Evolutionary conservation across 2,888 invertebrate species (phyloP).

Genomic region (Mechanitis messenoides): DNA sequence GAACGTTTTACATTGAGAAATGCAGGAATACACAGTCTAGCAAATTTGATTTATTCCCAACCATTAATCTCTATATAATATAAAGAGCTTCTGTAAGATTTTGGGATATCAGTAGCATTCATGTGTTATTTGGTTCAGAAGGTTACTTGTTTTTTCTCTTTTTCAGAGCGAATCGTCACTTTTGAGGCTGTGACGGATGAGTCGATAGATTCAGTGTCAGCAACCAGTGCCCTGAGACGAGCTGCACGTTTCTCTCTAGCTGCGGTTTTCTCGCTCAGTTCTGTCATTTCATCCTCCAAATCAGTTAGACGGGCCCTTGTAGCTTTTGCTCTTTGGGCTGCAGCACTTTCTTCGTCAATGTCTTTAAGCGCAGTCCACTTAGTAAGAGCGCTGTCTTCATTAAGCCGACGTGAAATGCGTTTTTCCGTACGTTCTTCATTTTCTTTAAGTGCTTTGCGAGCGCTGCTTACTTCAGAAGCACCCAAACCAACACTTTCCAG

Average conservation of each 20-base stretch:
- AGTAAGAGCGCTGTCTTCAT: constrained; percentile 67
- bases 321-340: constrained; percentile 79
- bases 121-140: constrained; percentile 48
- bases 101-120: constrained; percentile 37
- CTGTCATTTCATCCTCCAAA: constrained; percentile 85
- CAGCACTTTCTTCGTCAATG: constrained; percentile 73
- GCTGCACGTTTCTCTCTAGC: constrained; percentile 84
- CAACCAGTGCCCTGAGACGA: constrained; percentile 81
- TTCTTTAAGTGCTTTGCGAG: constrained; percentile 65
- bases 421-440: constrained; percentile 71
- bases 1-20: constrained; percentile 55
- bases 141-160: constrained; percentile 71
- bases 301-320: constrained; percentile 82
- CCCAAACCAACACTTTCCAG: constrained; percentile 80
- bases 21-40: constrained; percentile 58
- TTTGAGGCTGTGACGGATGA: constrained; percentile 53
- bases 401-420: constrained; percentile 63
- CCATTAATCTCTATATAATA: constrained; percentile 24
- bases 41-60: constrained; percentile 53
- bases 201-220: constrained; percentile 72
- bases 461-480: constrained; percentile 69
- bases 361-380: constrained; percentile 80
- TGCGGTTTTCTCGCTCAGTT: constrained; percentile 80
- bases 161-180: constrained; percentile 60
- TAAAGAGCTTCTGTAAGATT: constrained; percentile 15